Evolutionary conservation across 2,888 invertebrate species (phyloP).

Genomic region (Meteorus colon): DNA sequence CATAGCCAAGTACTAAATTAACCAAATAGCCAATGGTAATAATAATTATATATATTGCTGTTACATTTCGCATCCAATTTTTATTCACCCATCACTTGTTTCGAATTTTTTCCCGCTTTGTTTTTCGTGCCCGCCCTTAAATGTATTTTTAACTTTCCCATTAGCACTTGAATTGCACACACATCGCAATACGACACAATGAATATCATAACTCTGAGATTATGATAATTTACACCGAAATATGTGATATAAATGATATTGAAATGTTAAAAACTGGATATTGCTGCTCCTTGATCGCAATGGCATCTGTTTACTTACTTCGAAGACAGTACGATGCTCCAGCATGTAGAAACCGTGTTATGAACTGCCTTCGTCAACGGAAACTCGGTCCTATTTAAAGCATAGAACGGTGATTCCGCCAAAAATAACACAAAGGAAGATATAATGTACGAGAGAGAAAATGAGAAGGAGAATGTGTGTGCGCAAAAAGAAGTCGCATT

Average conservation of each 20-base stretch:
- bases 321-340: conserved; percentile 71
- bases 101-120: conserved; percentile 28
- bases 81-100: conserved; percentile 2
- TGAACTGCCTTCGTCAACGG: conserved; percentile 68
- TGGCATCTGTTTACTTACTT: conserved; percentile 68
- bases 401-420: conserved; percentile 66
- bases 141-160: background rate
- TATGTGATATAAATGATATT: background rate
- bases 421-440: conserved; percentile 72
- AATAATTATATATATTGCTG: background rate
- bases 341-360: conserved; percentile 69
- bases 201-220: background rate
- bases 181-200: conserved; percentile 4
- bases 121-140: too few species aligned
- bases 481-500: conserved; percentile 46
- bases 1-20: conserved; percentile 26
- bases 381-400: conserved; percentile 72
- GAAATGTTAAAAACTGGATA: background rate
- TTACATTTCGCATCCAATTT: background rate
- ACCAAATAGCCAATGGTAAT: background rate
- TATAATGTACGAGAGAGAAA: conserved; percentile 39
- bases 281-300: conserved; percentile 18
- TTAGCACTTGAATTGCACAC: background rate
- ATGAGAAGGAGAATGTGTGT: conserved; percentile 15
- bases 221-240: background rate